These are phyloP conservation scores for Bombus superbus DNA, from an alignment of 1,140 invertebrate species.

Conservation along the genomic window DNA sequence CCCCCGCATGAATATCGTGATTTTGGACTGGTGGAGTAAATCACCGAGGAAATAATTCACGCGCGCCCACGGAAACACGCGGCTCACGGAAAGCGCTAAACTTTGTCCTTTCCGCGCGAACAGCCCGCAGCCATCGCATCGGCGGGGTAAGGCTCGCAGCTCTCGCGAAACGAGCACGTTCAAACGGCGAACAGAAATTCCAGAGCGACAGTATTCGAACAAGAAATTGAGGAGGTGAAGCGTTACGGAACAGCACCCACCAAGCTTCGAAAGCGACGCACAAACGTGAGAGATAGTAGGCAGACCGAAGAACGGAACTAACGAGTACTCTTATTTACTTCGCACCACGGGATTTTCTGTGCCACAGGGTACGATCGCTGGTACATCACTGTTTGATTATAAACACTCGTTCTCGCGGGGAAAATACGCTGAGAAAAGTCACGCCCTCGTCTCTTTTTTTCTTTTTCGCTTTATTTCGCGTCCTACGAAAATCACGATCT, in stretches of 20 bases:
- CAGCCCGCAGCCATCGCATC: constrained; percentile 12
- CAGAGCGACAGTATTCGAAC: neutral
- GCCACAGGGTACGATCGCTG: neutral
- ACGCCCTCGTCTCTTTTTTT: neutral
- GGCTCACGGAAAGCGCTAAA: constrained; percentile 27
- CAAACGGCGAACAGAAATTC: neutral
- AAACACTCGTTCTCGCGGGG: neutral
- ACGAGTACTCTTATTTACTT: constrained; percentile 32
- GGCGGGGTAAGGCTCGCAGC: neutral
- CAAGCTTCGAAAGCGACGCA: neutral
- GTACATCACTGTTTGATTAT: neutral
- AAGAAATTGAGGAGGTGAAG: constrained; percentile 42
- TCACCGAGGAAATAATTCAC: constrained; percentile 28
- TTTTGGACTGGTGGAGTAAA: constrained; percentile 13
- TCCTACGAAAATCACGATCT: neutral
- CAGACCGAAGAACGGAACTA: constrained; percentile 22
- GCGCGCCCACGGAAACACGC: neutral
- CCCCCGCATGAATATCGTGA: neutral
- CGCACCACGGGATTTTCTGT: neutral
- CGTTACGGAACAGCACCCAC: neutral
- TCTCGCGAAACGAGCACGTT: constrained; percentile 19
- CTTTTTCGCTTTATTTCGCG: fast-evolving
- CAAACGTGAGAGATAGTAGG: neutral
- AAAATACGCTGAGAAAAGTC: neutral
- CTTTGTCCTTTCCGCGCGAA: constrained; percentile 36